Evolutionary conservation across 2,113 vertebrate genomes (phyloP), one percentile per base, ranked within the genome.

Genomic region (Dolichotis patagonum): DNA sequence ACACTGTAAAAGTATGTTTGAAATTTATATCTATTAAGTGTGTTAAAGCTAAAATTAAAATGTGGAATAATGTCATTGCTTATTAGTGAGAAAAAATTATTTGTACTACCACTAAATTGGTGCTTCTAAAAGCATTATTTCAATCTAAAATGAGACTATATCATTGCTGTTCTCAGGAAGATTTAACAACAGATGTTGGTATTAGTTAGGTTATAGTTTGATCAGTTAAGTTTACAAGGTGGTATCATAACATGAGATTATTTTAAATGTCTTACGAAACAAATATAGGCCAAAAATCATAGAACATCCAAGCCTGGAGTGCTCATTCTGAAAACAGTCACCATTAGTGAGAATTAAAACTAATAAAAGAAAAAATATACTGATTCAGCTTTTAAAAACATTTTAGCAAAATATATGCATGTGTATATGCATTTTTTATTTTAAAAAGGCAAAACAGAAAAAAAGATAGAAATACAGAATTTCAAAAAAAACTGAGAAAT

Each of bases 1-100:
- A 5, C 77, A 28, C 81, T 88, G 28, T 54, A n/a, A 14, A 75
- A 46, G 73, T 46, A 46, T 43, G n/a, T 41, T 71, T 75, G 71
- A 43, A 92, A 69, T 82, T 95, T 78, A 87, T 75, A 62, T 32
- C 28, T 22, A 73, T 41, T 77, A 89, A 75, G 8, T 80, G 10
- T 85, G 49, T 71, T 82, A 86, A 90, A 82, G 63, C 19, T 92
- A 84, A 96, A 91, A 85, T 56, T 96, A 71, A 85, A 94, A 85
- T 90, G 62, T 90, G 35, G 28, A 97, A 73, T 82, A 58, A 77
- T n/a, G 52, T 56, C 26, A 77, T 4, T 22, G 83, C 30, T 82
- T 89, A 80, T 4, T 85, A 30, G n/a, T 30, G 26, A 92, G 26
- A 92, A 96, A 95, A 90, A 54, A 83, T 17, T 32, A 96, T 69